Conservation (phyloP, 2,797 vertebrate genomes). For the Myotis vivesi region DNA sequence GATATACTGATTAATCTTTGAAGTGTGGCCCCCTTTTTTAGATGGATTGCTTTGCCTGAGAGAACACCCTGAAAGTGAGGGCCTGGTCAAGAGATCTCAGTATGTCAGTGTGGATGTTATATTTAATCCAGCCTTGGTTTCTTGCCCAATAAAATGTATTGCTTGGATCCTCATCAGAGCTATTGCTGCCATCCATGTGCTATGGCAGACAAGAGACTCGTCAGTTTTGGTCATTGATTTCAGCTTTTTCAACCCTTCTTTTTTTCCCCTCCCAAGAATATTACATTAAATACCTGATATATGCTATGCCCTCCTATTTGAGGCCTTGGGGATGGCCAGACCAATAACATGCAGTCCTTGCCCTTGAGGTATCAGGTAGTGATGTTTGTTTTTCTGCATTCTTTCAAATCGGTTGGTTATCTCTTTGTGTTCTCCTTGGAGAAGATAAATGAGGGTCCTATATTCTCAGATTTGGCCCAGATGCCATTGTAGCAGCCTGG, state of each 20-base stretch:
- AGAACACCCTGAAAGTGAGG: slow-evolving; percentile 45
- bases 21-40: background rate
- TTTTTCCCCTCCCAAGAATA: background rate
- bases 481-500: background rate
- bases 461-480: background rate
- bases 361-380: background rate
- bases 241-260: background rate
- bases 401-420: background rate
- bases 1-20: background rate
- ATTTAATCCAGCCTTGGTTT: slow-evolving; percentile 44
- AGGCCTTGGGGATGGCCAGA: background rate
- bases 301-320: background rate
- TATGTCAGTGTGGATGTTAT: slow-evolving; percentile 39
- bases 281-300: slow-evolving; percentile 20
- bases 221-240: slow-evolving; percentile 9
- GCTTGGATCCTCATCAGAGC: slow-evolving; percentile 33
- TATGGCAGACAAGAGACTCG: background rate
- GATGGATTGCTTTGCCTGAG: background rate
- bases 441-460: background rate
- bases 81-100: slow-evolving; percentile 1
- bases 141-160: background rate
- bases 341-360: slow-evolving; percentile 8
- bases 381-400: slow-evolving; percentile 8
- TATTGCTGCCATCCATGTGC: background rate
- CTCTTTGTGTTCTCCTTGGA: background rate